Conservation (phyloP, 2,113 vertebrate species). For the Eulemur macaco region DNA sequence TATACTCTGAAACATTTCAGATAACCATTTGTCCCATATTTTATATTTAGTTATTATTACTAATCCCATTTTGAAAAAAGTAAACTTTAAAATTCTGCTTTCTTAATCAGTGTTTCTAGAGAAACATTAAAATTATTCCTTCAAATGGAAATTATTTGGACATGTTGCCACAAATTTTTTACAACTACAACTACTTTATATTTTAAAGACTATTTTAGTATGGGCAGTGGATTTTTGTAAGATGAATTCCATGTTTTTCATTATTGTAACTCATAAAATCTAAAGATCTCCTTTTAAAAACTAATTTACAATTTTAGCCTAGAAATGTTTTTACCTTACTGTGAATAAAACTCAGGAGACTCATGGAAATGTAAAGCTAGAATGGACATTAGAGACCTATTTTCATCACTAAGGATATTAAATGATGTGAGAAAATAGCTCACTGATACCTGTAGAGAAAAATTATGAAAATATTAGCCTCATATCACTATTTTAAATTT, state of each 20-base stretch:
- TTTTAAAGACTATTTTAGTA: not conserved
- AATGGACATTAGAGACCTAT: not conserved
- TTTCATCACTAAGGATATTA: not conserved
- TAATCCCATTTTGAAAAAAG: not conserved
- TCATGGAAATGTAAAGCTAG: not conserved
- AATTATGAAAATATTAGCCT: not conserved
- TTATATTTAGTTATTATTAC: not conserved
- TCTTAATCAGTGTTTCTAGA: not conserved
- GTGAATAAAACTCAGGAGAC: not conserved
- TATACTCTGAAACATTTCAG: not conserved
- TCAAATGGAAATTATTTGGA: not conserved
- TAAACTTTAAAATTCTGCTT: not conserved
- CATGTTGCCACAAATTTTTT: slow-evolving; percentile 1
- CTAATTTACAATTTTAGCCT: not conserved
- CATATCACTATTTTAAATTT: not conserved
- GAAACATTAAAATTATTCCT: slow-evolving; percentile 12
- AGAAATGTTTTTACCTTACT: not conserved
- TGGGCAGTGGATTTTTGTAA: not conserved
- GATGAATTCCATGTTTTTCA: not conserved
- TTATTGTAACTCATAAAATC: not conserved
- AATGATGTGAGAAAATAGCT: not conserved
- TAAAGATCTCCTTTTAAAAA: not conserved
- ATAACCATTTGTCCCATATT: not conserved
- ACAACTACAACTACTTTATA: not conserved
- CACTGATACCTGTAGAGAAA: not conserved